Percentiles rank a stretch among this genome's conserved stretches.
These are phyloP conservation scores for Plutella xylostella DNA, from an alignment of 2,888 invertebrate species.

Conservation along the genomic window DNA sequence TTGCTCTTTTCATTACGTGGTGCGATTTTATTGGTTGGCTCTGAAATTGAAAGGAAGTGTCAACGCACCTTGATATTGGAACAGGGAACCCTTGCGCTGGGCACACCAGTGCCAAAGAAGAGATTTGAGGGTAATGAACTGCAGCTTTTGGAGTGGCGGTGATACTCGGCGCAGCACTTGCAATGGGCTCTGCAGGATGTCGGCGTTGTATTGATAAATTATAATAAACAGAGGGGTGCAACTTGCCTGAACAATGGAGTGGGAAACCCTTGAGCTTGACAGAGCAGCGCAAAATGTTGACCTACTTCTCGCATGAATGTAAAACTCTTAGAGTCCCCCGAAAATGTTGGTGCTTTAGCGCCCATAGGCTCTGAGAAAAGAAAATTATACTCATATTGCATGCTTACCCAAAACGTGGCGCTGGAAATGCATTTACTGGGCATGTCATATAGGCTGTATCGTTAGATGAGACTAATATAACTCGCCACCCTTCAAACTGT, in stretches of 20 bases:
- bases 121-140: slow-evolving; percentile 39
- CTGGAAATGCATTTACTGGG: slow-evolving; percentile 71
- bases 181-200: slow-evolving; percentile 47
- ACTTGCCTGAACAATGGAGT: slow-evolving; percentile 59
- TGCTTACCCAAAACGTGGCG: slow-evolving; percentile 67
- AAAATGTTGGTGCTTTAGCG: slow-evolving; percentile 48
- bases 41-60: slow-evolving; percentile 50
- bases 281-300: slow-evolving; percentile 46
- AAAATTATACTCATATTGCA: background rate
- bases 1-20: slow-evolving; percentile 64
- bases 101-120: slow-evolving; percentile 56
- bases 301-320: slow-evolving; percentile 33
- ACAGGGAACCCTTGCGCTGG: slow-evolving; percentile 71
- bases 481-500: slow-evolving; percentile 74
- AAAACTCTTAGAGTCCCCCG: slow-evolving; percentile 35
- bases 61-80: slow-evolving; percentile 74
- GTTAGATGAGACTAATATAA: slow-evolving; percentile 65
- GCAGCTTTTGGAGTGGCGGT: slow-evolving; percentile 62
- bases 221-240: slow-evolving; percentile 5
- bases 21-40: slow-evolving; percentile 76
- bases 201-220: background rate
- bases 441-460: slow-evolving; percentile 66
- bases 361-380: slow-evolving; percentile 16
- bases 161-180: slow-evolving; percentile 60
- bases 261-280: slow-evolving; percentile 70